Percentiles rank a stretch among this genome's conserved stretches.
phyloP scores from a whole-genome alignment of 2,797 vertebrate species.

The Lacerta agilis region DNA sequence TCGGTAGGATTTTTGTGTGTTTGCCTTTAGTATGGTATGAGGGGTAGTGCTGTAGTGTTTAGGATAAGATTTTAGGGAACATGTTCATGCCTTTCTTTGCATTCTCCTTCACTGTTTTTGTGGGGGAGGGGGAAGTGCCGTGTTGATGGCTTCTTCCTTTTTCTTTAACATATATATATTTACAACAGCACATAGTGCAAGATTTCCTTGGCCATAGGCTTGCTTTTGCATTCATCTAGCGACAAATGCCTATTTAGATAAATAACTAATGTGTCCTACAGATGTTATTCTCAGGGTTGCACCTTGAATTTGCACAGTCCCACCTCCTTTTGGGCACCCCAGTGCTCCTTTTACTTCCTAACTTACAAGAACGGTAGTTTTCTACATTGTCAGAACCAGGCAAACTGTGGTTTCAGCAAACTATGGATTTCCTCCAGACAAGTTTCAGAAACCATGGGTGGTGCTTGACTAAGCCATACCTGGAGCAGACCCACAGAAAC shows the following conservation, averaged over 20 bases:
- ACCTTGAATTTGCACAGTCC: not conserved
- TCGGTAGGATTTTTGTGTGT: constrained; percentile 34
- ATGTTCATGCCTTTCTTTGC: not conserved
- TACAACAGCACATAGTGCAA: not conserved
- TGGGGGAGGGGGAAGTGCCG: too few species aligned
- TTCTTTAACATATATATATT: not conserved
- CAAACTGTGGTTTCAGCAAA: not conserved
- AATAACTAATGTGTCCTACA: too few species aligned
- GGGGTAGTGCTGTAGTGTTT: constrained; percentile 30
- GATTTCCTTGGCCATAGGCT: not conserved
- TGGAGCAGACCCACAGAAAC: too few species aligned
- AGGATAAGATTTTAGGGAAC: constrained; percentile 5
- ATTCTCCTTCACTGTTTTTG: too few species aligned
- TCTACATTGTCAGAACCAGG: not conserved
- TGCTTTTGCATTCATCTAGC: not conserved
- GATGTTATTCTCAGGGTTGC: not conserved
- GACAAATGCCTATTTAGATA: not conserved
- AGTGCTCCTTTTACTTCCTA: not conserved
- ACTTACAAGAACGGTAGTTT: not conserved
- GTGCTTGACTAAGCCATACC: too few species aligned
- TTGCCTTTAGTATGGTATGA: constrained; percentile 1
- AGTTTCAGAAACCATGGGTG: not conserved
- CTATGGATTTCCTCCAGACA: not conserved
- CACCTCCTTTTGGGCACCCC: too few species aligned
- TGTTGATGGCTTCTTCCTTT: not conserved